Evolutionary conservation across 2,888 invertebrate genomes (phyloP), one percentile per base, ranked within the genome.

Genomic region (Fragum whitleyi): DNA sequence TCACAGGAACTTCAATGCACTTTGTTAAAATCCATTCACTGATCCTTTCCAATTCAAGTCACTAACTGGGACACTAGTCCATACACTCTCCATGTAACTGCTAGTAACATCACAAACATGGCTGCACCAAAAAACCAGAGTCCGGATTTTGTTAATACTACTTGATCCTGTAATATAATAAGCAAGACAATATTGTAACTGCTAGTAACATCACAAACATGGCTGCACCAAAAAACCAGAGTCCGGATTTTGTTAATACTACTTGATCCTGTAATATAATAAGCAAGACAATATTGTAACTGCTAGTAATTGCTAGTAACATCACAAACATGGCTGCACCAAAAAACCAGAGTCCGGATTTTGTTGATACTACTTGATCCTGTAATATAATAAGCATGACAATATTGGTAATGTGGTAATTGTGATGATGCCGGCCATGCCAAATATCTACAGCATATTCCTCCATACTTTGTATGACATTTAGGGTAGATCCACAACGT

Each of bases 181-280:
- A n/a, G n/a, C n/a, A n/a, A n/a, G n/a, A n/a, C n/a, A n/a, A n/a
- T 32, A 26, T 42, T 6, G 75, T 32, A 0, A 88, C 74, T 14
- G 87, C 86, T 26, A 86, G 53, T 16, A 77, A 29, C 78, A 88
- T 81, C 14, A 86, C 82, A 9, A 81, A 21, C 77, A 86, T 71
- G 0, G 86, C 77, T 21, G 83, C 32, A 11, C 73, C 81, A 68
- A 86, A 84, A 28, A 88, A 79, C 77, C 75, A 77, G 28, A 82
- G 29, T 9, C 85, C 85, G 26, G 71, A 77, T n/a, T 70, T 47
- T n/a, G 77, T 71, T 29, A 85, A 68, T 19, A 85, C 73, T 36
- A 85, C 71, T 16, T 81, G 77, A 68, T 65, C 65, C 85, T 85
- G 81, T 47, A 85, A 85, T 29, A 36, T 3, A 36, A n/a, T n/a